Percentiles rank a stretch among this genome's conserved stretches.
Conservation (phyloP, 2,888 invertebrate species). For the Miltochrista miniata region DNA sequence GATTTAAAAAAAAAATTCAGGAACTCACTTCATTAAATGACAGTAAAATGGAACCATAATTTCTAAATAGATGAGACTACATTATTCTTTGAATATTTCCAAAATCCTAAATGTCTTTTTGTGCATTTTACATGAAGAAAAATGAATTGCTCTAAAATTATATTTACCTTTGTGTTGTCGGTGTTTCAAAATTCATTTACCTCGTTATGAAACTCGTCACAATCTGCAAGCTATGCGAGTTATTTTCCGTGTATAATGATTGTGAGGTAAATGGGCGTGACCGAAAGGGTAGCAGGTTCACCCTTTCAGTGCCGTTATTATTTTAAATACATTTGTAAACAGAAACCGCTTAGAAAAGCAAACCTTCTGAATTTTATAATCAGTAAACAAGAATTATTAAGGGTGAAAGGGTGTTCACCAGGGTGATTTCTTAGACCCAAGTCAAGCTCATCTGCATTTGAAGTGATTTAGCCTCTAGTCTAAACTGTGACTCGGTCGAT, state of each 20-base stretch:
- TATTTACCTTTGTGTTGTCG: neutral
- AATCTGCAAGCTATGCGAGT: constrained; percentile 36
- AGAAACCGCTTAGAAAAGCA: constrained; percentile 34
- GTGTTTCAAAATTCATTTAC: constrained; percentile 18
- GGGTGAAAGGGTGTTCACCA: constrained; percentile 5
- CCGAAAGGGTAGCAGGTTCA: constrained; percentile 49
- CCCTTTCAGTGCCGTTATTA: constrained; percentile 51
- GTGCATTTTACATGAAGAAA: neutral
- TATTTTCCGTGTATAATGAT: constrained; percentile 62
- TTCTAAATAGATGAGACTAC: too few species aligned
- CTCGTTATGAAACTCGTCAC: constrained; percentile 16
- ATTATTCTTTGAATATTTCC: too few species aligned
- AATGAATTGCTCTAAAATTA: too few species aligned
- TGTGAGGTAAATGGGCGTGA: constrained; percentile 72
- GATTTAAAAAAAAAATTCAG: too few species aligned
- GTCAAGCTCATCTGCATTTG: too few species aligned
- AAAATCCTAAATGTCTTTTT: too few species aligned
- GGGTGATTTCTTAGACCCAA: neutral
- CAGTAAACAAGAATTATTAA: too few species aligned
- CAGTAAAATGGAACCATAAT: too few species aligned
- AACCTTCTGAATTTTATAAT: constrained; percentile 21
- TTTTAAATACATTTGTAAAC: constrained; percentile 49
- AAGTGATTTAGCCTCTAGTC: too few species aligned
- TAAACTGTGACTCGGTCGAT: too few species aligned
- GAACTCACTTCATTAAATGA: too few species aligned